phyloP scores from a whole-genome alignment of 2,113 vertebrate genomes.

The Pseudois nayaur region DNA sequence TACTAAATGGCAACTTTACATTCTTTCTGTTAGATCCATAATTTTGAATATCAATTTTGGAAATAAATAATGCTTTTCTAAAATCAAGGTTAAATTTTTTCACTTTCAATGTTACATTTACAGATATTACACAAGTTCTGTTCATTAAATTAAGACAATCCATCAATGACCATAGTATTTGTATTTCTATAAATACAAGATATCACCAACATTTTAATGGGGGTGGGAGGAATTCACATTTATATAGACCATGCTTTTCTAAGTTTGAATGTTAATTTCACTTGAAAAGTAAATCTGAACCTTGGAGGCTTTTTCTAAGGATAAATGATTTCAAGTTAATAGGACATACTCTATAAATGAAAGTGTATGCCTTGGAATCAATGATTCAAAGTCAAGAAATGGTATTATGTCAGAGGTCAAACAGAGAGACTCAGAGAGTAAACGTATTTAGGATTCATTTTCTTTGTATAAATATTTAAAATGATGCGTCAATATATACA shows the following conservation, averaged over 20 bases:
- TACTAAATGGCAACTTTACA: conserved; percentile 1
- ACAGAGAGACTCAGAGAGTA: conserved; percentile 25
- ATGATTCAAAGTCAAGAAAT: conserved; percentile 54
- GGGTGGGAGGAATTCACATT: neutral
- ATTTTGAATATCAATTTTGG: neutral
- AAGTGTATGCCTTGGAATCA: conserved; percentile 48
- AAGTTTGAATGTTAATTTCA: conserved; percentile 56
- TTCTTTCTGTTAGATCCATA: neutral
- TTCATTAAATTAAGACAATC: conserved; percentile 49
- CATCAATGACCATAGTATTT: neutral
- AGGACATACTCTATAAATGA: conserved; percentile 57
- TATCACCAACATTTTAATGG: neutral
- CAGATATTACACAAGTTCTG: conserved; percentile 15
- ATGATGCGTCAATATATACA: conserved; percentile 25
- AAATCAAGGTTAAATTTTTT: neutral
- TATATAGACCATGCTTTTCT: neutral
- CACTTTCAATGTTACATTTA: neutral
- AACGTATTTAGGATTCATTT: conserved; percentile 41
- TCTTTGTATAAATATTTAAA: conserved; percentile 55
- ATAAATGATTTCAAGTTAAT: conserved; percentile 49
- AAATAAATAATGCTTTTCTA: conserved; percentile 25
- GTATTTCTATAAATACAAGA: conserved; percentile 50
- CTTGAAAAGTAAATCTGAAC: conserved; percentile 36
- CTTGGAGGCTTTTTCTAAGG: conserved; percentile 39
- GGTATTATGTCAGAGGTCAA: conserved; percentile 53